A percentile compares a stretch with the other conserved stretches of the same genome.
Evolutionary conservation across 2,888 invertebrate genomes (phyloP).

Genomic region (Mesorhabditis spiculigera): DNA sequence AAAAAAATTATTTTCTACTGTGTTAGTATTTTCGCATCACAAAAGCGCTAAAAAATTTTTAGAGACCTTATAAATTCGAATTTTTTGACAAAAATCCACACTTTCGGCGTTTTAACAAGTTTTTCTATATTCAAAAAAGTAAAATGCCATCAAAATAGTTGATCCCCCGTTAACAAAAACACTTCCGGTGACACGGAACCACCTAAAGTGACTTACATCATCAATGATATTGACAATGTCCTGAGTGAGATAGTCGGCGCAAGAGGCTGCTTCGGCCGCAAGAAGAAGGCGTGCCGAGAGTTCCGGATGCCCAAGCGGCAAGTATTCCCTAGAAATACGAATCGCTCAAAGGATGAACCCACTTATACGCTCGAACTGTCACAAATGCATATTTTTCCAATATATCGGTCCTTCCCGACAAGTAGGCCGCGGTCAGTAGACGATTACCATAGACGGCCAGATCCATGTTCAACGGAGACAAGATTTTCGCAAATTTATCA

Average conservation of each 20-base stretch:
- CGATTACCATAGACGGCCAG: conserved; percentile 13
- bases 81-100: too few relatives aligned
- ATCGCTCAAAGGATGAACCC: neutral
- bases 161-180: too few relatives aligned
- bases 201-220: neutral
- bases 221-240: neutral
- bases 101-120: too few relatives aligned
- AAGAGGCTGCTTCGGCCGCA: conserved; percentile 11
- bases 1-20: too few relatives aligned
- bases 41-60: too few relatives aligned
- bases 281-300: conserved; percentile 12
- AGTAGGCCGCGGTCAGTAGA: conserved; percentile 9
- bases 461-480: conserved; percentile 15
- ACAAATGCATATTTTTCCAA: conserved; percentile 11
- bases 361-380: conserved; percentile 14
- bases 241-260: conserved; percentile 11
- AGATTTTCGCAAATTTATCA: conserved; percentile 11
- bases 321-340: conserved; percentile 14
- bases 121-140: too few relatives aligned
- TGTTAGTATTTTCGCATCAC: too few relatives aligned
- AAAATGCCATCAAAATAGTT: too few relatives aligned
- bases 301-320: conserved; percentile 19
- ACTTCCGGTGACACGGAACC: neutral
- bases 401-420: conserved; percentile 9
- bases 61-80: too few relatives aligned